phyloP scores from a whole-genome alignment of 2,888 invertebrate species.

The Harpalus rufipes region DNA sequence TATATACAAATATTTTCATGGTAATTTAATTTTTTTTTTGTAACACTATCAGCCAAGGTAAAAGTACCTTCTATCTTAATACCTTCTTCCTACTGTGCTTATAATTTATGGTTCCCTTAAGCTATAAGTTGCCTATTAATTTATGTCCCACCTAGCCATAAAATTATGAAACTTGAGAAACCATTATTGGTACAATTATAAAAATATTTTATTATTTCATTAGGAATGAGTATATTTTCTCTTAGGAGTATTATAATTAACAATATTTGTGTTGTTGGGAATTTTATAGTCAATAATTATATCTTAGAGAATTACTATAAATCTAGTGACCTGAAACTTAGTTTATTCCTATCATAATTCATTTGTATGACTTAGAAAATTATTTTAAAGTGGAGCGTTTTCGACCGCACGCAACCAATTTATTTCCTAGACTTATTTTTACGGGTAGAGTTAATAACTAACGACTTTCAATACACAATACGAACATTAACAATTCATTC shows the following conservation, averaged over 20 bases:
- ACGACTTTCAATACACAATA: background rate
- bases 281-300: slow-evolving; percentile 40
- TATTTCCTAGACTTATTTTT: slow-evolving; percentile 10
- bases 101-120: background rate
- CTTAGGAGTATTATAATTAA: slow-evolving; percentile 20
- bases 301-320: slow-evolving; percentile 43
- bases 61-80: background rate
- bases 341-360: slow-evolving; percentile 41
- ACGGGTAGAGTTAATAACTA: background rate
- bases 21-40: background rate
- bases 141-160: slow-evolving; percentile 1
- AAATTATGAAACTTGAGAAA: slow-evolving; percentile 31
- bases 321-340: slow-evolving; percentile 38
- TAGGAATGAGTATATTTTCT: slow-evolving; percentile 25
- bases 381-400: slow-evolving; percentile 16
- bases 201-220: slow-evolving; percentile 47
- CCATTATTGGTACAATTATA: slow-evolving; percentile 28
- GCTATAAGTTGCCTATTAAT: background rate
- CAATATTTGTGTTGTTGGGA: slow-evolving; percentile 28
- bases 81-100: slow-evolving; percentile 14
- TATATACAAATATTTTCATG: background rate
- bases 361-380: slow-evolving; percentile 40
- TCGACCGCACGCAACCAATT: slow-evolving; percentile 11
- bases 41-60: background rate
- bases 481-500: background rate